phyloP scores from a whole-genome alignment of 2,797 vertebrate genomes.

The Kryptolebias ocellatus region DNA sequence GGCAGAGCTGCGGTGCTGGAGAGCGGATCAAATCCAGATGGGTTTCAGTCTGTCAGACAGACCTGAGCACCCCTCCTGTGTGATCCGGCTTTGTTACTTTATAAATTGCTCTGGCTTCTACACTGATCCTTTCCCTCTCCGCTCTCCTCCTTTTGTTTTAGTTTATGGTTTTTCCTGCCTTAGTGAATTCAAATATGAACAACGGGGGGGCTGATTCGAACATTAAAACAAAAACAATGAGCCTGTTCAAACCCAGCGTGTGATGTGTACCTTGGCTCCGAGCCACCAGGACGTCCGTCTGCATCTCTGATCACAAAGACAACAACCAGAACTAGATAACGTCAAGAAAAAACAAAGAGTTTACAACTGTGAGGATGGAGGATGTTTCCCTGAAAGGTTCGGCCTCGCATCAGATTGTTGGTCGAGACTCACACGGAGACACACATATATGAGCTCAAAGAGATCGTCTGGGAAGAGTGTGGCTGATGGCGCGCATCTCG shows the following conservation, averaged over 20 bases:
- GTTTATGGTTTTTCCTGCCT: slow-evolving; percentile 47
- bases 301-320: slow-evolving; percentile 60
- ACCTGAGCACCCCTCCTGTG: slow-evolving; percentile 52
- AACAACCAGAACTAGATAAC: slow-evolving; percentile 48
- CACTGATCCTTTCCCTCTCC: slow-evolving; percentile 27
- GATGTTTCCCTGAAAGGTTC: slow-evolving; percentile 52
- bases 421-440: slow-evolving; percentile 81
- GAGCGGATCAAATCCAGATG: slow-evolving; percentile 95
- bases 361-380: slow-evolving; percentile 16
- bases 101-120: slow-evolving; percentile 23
- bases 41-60: slow-evolving; percentile 58
- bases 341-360: slow-evolving; percentile 38
- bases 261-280: slow-evolving; percentile 49
- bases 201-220: slow-evolving; percentile 32
- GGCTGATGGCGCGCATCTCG: slow-evolving; percentile 30
- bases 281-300: slow-evolving; percentile 59
- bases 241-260: slow-evolving; percentile 31
- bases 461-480: slow-evolving; percentile 18
- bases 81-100: slow-evolving; percentile 48
- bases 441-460: slow-evolving; percentile 71
- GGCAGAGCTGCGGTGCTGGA: slow-evolving; percentile 88
- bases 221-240: slow-evolving; percentile 44
- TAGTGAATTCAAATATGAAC: slow-evolving; percentile 43
- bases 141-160: slow-evolving; percentile 37
- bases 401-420: slow-evolving; percentile 86